Conservation (phyloP, 2,113 vertebrate species). For the Xerus inauris region DNA sequence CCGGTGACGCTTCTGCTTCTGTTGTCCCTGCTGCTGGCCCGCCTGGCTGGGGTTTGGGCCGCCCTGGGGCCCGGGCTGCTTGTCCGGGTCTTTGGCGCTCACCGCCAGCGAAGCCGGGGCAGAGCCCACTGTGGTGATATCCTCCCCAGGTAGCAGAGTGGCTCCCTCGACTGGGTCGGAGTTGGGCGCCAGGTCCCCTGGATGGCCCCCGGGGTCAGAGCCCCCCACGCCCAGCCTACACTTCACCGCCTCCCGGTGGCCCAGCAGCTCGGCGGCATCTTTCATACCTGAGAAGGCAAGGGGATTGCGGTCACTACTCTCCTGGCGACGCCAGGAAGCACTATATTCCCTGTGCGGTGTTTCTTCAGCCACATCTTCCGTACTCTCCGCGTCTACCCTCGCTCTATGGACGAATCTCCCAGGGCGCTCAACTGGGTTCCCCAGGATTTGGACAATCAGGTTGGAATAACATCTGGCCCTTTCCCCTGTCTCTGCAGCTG, state of each 20-base stretch:
- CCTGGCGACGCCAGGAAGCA: not conserved
- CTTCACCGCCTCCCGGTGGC: conserved; percentile 96
- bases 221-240: conserved; percentile 94
- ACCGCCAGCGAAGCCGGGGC: conserved; percentile 93
- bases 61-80: conserved; percentile 90
- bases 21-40: conserved; percentile 91
- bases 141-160: conserved; percentile 95
- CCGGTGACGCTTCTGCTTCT: conserved; percentile 97
- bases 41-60: conserved; percentile 89
- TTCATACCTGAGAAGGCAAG: conserved; percentile 95
- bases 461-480: not conserved
- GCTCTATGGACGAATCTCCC: not conserved
- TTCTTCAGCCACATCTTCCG: not conserved
- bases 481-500: not conserved
- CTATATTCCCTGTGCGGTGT: not conserved
- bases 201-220: conserved; percentile 93
- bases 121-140: conserved; percentile 94
- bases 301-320: conserved; percentile 73
- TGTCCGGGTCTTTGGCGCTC: conserved; percentile 95
- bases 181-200: conserved; percentile 95
- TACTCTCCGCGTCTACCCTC: not conserved
- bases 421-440: not conserved
- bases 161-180: conserved; percentile 94
- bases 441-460: not conserved
- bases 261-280: conserved; percentile 97